These are phyloP conservation scores for Zelleria hepariella DNA, from an alignment of 2,888 invertebrate species.

Conservation along the genomic window DNA sequence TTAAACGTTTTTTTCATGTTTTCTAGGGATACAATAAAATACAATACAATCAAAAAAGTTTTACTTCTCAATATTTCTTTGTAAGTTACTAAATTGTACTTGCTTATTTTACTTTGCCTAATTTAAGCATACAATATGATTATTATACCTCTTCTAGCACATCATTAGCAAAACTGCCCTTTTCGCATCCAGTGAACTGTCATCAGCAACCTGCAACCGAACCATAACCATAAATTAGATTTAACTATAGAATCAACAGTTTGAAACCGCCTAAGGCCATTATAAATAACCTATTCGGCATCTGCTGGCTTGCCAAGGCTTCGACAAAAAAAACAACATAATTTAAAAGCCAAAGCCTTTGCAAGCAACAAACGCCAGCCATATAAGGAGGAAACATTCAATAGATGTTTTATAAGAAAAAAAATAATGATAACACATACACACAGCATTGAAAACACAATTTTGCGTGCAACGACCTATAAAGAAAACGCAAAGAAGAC, in stretches of 20 bases:
- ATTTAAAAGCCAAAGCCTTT: background rate
- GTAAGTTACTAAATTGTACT: too few species aligned
- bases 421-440: constrained; percentile 23
- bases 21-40: too few species aligned
- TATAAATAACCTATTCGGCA: constrained; percentile 16
- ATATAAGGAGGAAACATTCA: constrained; percentile 50
- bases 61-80: too few species aligned
- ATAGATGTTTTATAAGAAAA: constrained; percentile 43
- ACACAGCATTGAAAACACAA: constrained; percentile 45
- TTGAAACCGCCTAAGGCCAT: background rate
- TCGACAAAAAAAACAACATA: constrained; percentile 26
- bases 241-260: background rate
- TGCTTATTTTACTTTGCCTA: too few species aligned
- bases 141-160: background rate
- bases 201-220: background rate
- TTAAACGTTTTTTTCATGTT: too few species aligned
- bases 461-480: constrained; percentile 53
- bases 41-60: too few species aligned
- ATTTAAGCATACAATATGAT: too few species aligned
- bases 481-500: constrained; percentile 30
- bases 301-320: constrained; percentile 45
- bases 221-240: background rate
- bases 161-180: background rate
- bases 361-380: constrained; percentile 25
- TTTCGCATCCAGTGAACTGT: background rate